These are phyloP conservation scores for Dicranocentrus wangi DNA, from an alignment of 2,888 invertebrate species.

Conservation along the genomic window DNA sequence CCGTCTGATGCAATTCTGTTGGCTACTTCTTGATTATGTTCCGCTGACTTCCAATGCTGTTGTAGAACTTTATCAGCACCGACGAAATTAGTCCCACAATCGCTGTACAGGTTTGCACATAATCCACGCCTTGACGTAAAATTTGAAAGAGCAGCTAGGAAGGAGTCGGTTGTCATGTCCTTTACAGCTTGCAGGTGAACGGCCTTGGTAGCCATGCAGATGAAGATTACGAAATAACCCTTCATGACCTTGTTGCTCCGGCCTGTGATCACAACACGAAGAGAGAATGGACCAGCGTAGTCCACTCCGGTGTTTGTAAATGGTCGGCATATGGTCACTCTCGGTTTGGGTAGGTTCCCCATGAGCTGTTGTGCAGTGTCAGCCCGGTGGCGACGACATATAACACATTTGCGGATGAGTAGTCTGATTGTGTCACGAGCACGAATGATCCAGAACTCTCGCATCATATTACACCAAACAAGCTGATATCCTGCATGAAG, in stretches of 20 bases:
- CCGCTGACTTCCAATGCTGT: neutral
- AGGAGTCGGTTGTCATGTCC: neutral
- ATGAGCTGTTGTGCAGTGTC: slow-evolving; percentile 3
- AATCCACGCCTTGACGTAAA: slow-evolving; percentile 5
- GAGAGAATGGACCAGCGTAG: slow-evolving; percentile 27
- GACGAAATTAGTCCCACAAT: slow-evolving; percentile 21
- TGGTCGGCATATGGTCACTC: neutral
- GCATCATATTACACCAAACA: neutral
- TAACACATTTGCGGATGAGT: slow-evolving; percentile 31
- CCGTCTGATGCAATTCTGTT: neutral
- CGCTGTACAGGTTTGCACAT: neutral
- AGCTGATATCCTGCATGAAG: slow-evolving; percentile 39
- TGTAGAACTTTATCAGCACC: slow-evolving; percentile 19
- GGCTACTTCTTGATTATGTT: neutral
- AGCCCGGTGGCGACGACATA: slow-evolving; percentile 12
- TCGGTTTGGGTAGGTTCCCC: slow-evolving; percentile 8
- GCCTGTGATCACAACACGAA: neutral
- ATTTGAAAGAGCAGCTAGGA: slow-evolving; percentile 44
- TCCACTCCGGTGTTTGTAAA: slow-evolving; percentile 32
- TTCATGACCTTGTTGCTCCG: neutral
- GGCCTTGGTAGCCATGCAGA: slow-evolving; percentile 28
- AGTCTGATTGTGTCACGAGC: slow-evolving; percentile 3
- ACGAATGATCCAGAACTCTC: slow-evolving; percentile 41
- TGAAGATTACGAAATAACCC: slow-evolving; percentile 5
- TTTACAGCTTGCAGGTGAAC: slow-evolving; percentile 10